Base-by-base conservation (phyloP, 53 echinoderm and acorn worm genomes). In the Holothuria scabra region DNA sequence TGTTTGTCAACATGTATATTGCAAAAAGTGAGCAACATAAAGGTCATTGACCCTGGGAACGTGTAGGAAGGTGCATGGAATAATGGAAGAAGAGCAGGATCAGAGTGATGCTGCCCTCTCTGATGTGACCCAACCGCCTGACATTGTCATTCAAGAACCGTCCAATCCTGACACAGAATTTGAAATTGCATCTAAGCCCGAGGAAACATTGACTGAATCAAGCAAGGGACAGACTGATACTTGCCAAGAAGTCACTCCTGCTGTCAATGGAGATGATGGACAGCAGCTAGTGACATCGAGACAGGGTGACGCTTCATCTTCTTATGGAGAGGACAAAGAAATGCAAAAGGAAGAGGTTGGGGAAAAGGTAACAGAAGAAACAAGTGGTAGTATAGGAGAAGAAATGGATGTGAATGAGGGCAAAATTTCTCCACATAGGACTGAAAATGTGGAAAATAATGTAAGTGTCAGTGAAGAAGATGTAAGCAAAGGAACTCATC, bases 401-500 rank as follows among this genome's bases (percentile, higher is more conserved):
- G 20, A 10, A 2, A 35, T 21, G 35, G 35, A 60, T 29, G 35
- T 62, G 33, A n/a, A 21, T 30, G 81, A 59, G 12, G 81, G 31
- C 28, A 61, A 81, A 28, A 35, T 30, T 29, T 28, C 18, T 21
- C 60, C 19, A 3, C 60, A 60, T 30, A 61, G 60, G 60, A 35
- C 28, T 60, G 81, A 62, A 81, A 61, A 60, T 60, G 60, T 60
- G 62, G 81, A 60, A 26, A 61, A 60, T 30, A 35, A 60, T 29
- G 60, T 32, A 81, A 61, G 33, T 60, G 62, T 29, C 5, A 0
- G 62, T 33, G 81, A 60, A 81, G 81, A 81, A 6, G 35, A 32
- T 31, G 28, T 18, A 14, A 52, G 8, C 3, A 52, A 52, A 52
- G 52, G 18, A 52, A 52, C 3, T 52, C 52, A 52, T 52, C 52